These are phyloP conservation scores for Phrynosoma blainvillii DNA, from an alignment of 2,113 vertebrate genomes.

Conservation along the genomic window DNA sequence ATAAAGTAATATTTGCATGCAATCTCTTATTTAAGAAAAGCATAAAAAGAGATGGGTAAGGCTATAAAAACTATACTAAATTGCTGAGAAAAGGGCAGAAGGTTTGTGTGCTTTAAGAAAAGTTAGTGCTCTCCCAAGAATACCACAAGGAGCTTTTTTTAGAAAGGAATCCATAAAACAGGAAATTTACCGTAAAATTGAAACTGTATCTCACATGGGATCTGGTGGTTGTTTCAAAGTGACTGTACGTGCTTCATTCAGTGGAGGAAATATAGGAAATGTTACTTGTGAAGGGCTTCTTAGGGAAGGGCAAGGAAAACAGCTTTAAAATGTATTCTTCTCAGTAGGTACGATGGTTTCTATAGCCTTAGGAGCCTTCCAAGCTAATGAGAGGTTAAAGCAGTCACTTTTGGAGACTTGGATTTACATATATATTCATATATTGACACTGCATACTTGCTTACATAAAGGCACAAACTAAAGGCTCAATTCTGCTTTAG, in stretches of 20 bases:
- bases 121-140: constrained; percentile 55
- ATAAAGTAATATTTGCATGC: constrained; percentile 5
- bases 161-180: constrained; percentile 66
- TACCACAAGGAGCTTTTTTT: constrained; percentile 43
- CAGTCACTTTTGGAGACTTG: background rate
- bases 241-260: constrained; percentile 27
- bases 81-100: constrained; percentile 30
- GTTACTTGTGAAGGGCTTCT: constrained; percentile 33
- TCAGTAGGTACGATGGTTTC: background rate
- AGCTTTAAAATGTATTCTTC: constrained; percentile 15
- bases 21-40: background rate
- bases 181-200: constrained; percentile 68
- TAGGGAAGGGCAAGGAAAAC: background rate
- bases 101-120: constrained; percentile 52
- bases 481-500: constrained; percentile 16
- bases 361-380: constrained; percentile 11
- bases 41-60: constrained; percentile 25
- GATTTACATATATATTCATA: background rate
- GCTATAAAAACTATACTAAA: constrained; percentile 30
- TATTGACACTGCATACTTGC: background rate
- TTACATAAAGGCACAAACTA: background rate
- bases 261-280: constrained; percentile 13
- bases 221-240: constrained; percentile 42
- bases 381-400: constrained; percentile 45
- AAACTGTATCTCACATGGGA: constrained; percentile 58